Evolutionary conservation across 1,140 invertebrate genomes (phyloP).

Genomic region (Lepidurus apus): DNA sequence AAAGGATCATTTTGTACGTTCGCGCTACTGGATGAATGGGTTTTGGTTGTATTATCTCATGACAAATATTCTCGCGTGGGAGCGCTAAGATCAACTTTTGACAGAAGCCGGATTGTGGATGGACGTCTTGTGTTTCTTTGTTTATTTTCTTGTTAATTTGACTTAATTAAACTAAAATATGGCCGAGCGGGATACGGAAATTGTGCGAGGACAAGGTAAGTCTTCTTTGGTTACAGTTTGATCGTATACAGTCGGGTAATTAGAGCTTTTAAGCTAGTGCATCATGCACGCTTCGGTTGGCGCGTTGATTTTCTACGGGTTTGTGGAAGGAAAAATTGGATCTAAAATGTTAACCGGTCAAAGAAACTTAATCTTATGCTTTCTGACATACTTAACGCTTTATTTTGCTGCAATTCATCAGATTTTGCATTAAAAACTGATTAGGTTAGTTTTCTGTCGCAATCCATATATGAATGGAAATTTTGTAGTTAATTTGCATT

Average conservation of each 20-base stretch:
- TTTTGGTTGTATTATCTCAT: neutral
- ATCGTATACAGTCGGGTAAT: neutral
- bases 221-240: neutral
- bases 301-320: neutral
- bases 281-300: constrained; percentile 2
- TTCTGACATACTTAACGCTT: too few relatives aligned
- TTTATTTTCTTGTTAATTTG: neutral
- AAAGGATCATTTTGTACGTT: neutral
- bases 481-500: too few relatives aligned
- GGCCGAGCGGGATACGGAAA: neutral
- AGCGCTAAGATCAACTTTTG: neutral
- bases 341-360: neutral
- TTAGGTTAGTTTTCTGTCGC: too few relatives aligned
- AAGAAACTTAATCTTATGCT: too few relatives aligned
- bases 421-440: too few relatives aligned
- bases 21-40: neutral
- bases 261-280: neutral
- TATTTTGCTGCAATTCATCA: too few relatives aligned
- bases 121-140: neutral
- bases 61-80: neutral
- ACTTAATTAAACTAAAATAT: neutral
- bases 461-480: too few relatives aligned
- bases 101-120: constrained; percentile 1
- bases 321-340: neutral
- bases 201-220: neutral